A percentile compares a stretch with the other conserved stretches of the same genome.
phyloP scores from a whole-genome alignment of 2,888 invertebrate species.

The Cryptops parisi region DNA sequence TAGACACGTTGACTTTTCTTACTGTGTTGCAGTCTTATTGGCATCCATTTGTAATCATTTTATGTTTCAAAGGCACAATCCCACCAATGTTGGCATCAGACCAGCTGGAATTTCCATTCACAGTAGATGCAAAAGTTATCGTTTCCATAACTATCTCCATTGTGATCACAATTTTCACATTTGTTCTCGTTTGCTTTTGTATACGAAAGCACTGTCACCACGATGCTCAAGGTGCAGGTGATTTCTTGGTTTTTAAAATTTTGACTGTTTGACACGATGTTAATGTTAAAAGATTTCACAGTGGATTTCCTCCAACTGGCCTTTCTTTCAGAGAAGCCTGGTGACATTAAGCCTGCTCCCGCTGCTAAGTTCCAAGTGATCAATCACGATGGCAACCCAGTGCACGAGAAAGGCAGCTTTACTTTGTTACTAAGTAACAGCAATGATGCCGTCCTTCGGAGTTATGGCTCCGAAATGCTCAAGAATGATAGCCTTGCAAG shows the following conservation, averaged over 20 bases:
- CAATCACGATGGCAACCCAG: conserved; percentile 2
- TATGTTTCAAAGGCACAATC: conserved; percentile 11
- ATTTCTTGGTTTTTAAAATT: too few relatives aligned
- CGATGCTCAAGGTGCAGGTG: conserved; percentile 12
- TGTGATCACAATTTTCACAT: conserved; percentile 82
- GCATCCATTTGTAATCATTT: not conserved
- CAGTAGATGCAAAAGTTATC: conserved; percentile 82
- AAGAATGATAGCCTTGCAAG: conserved; percentile 3
- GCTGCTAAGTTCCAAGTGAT: conserved; percentile 10
- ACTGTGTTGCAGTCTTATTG: not conserved
- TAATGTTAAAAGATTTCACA: too few relatives aligned
- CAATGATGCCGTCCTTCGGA: conserved; percentile 6
- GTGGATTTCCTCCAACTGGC: conserved; percentile 2
- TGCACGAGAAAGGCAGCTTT: conserved; percentile 16
- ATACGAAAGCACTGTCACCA: conserved; percentile 10
- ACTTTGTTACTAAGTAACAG: conserved; percentile 12
- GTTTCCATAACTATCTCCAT: conserved; percentile 84
- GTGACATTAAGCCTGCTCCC: conserved; percentile 6
- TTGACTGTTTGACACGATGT: too few relatives aligned
- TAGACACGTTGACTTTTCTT: not conserved
- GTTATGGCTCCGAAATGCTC: conserved; percentile 1
- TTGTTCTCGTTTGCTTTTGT: conserved; percentile 74
- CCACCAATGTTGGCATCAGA: conserved; percentile 14
- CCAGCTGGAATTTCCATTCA: conserved; percentile 33
- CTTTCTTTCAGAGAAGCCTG: conserved; percentile 17